Evolutionary conservation across 2,113 vertebrate genomes (phyloP), one percentile per base, ranked within the genome.

Genomic region (Tachycineta bicolor): DNA sequence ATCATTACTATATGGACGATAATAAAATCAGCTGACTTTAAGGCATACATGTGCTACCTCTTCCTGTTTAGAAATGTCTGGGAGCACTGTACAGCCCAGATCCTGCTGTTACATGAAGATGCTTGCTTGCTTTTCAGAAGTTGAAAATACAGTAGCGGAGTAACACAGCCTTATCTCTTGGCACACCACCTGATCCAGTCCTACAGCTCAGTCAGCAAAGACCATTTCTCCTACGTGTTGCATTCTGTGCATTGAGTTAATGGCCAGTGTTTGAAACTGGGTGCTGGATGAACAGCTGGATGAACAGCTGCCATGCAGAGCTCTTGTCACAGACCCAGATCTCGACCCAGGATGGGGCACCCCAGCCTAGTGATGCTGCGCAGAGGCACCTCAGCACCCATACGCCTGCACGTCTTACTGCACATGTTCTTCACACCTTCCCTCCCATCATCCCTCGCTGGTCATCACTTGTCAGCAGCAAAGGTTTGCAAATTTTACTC

Each of bases 291-390:
- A n/a, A 12, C 21, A 56, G 26, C 4, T 28, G 56, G 62, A 44
- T 43, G 44, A n/a, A 12, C 21, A 56, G 81, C n/a, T 77, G 20
- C 11, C 0, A 3, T 49, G 37, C 13, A 39, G 65, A 68, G 49
- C 44, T 53, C 23, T 16, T 11, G 33, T 6, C 25, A 18, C 46
- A 43, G n/a, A 25, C 4, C 5, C 44, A 31, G 13, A 14, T 15
- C 37, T 34, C 6, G 2, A 11, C 20, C 24, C 9, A 5, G 28
- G n/a, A 43, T 5, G 24, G 31, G 60, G 67, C 28, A 37, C 31
- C 55, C 25, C 11, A 5, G 26, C 26, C 55, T 11, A 1, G 1
- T 31, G 31, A 11, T 0, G 0, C 69, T 18, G 3, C 2, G 0
- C 2, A 4, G 44, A 28, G 23, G 24, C 86, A 23, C 14, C 75